A percentile compares a stretch with the other conserved stretches of the same genome.
phyloP scores from a whole-genome alignment of 2,888 invertebrate genomes.

The Poecilus cupreus region DNA sequence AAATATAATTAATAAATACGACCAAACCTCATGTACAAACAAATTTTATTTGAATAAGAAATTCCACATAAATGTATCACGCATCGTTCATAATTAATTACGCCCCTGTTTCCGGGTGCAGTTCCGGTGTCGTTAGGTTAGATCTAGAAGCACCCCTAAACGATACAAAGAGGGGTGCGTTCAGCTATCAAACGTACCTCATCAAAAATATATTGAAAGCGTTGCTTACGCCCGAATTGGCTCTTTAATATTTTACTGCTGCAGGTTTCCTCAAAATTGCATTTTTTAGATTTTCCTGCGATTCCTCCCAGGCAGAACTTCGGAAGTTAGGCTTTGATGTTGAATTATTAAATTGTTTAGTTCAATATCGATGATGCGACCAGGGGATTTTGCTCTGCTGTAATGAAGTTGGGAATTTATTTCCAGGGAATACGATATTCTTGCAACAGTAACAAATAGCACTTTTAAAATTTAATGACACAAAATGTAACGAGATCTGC shows the following conservation, averaged over 20 bases:
- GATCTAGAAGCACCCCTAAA: not conserved
- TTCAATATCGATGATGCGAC: conserved; percentile 1
- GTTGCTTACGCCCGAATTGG: conserved; percentile 3
- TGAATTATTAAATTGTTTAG: conserved; percentile 48
- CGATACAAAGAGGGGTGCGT: not conserved
- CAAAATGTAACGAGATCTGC: no score
- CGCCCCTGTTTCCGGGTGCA: not conserved
- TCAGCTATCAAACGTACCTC: conserved; percentile 9
- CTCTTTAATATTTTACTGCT: conserved; percentile 40
- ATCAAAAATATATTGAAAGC: conserved; percentile 42
- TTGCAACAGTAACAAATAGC: not conserved
- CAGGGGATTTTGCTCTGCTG: not conserved
- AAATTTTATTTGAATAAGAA: no score
- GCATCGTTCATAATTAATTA: not conserved
- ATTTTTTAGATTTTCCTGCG: conserved; percentile 31
- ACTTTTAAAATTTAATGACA: not conserved
- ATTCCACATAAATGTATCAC: no score
- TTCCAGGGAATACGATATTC: not conserved
- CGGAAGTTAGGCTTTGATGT: conserved; percentile 26
- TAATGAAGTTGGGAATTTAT: not conserved
- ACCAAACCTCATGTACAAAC: no score
- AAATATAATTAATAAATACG: no score
- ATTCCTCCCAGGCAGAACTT: not conserved
- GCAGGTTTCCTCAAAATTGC: conserved; percentile 33
- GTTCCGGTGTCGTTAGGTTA: not conserved